These are phyloP conservation scores for Chirona hameri DNA, from an alignment of 2,888 invertebrate species.

Conservation along the genomic window DNA sequence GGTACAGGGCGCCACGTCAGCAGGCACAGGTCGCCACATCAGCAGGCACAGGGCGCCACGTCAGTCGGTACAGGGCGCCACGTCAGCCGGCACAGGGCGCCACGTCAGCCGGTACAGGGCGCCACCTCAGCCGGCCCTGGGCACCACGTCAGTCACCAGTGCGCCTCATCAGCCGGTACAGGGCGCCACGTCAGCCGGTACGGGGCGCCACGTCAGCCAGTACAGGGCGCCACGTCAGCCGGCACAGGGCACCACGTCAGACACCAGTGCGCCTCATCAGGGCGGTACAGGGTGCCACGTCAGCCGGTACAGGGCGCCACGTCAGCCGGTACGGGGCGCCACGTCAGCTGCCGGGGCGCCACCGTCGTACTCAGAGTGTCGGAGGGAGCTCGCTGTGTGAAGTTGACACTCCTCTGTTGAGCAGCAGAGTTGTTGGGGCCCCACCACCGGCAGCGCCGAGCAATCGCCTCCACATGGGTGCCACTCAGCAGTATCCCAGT, in stretches of 20 bases:
- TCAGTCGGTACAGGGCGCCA: background rate
- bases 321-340: conserved; percentile 54
- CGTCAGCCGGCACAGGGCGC: no score
- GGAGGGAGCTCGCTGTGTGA: no score
- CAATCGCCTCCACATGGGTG: no score
- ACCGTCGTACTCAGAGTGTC: no score
- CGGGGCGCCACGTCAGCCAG: no score
- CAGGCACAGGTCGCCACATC: no score
- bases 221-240: background rate
- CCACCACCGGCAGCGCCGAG: no score
- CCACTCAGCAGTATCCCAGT: no score
- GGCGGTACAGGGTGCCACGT: background rate
- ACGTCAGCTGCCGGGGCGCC: background rate
- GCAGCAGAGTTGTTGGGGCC: no score
- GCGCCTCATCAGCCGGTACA: background rate
- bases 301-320: no score
- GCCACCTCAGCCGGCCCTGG: background rate
- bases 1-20: background rate
- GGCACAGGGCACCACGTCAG: background rate
- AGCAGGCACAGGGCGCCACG: conserved; percentile 47
- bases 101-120: conserved; percentile 56
- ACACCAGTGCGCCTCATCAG: background rate
- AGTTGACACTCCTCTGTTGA: no score
- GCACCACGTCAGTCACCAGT: background rate
- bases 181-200: background rate